These are phyloP conservation scores for Ardeotis arabs DNA, from an alignment of 2,113 vertebrate genomes.

Conservation along the genomic window DNA sequence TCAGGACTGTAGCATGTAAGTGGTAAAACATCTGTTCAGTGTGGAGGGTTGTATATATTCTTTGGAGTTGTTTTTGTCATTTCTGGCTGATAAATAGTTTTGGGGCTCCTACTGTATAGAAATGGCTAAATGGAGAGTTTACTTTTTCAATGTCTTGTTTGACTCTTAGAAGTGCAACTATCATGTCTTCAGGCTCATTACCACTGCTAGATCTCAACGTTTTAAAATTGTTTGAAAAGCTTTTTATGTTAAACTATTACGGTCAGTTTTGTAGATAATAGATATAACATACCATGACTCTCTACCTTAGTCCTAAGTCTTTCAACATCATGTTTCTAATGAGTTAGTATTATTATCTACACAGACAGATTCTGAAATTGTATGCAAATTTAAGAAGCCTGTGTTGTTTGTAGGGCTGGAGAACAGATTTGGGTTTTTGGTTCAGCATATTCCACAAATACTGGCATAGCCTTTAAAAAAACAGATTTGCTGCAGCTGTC, in stretches of 20 bases:
- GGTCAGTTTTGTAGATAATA: neutral
- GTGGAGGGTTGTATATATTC: conserved; percentile 35
- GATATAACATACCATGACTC: neutral
- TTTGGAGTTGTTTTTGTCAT: conserved; percentile 45
- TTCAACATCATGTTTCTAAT: neutral
- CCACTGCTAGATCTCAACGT: neutral
- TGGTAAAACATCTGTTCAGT: conserved; percentile 46
- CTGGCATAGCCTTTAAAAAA: neutral
- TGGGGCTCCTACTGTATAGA: neutral
- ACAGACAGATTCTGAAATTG: neutral
- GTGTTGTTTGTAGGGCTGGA: neutral
- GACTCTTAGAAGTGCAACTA: neutral
- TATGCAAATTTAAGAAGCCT: neutral
- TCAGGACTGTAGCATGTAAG: conserved; percentile 20
- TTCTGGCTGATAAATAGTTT: conserved; percentile 35
- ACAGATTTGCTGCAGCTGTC: neutral
- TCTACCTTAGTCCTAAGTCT: neutral
- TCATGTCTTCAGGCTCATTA: neutral
- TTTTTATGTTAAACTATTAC: neutral
- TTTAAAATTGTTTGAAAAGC: neutral
- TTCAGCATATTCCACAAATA: neutral
- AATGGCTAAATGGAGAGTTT: neutral
- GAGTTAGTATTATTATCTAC: neutral
- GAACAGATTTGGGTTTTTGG: neutral
- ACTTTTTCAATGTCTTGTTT: neutral